Conservation (phyloP, 1,140 invertebrate genomes). For the Triops cancriformis region DNA sequence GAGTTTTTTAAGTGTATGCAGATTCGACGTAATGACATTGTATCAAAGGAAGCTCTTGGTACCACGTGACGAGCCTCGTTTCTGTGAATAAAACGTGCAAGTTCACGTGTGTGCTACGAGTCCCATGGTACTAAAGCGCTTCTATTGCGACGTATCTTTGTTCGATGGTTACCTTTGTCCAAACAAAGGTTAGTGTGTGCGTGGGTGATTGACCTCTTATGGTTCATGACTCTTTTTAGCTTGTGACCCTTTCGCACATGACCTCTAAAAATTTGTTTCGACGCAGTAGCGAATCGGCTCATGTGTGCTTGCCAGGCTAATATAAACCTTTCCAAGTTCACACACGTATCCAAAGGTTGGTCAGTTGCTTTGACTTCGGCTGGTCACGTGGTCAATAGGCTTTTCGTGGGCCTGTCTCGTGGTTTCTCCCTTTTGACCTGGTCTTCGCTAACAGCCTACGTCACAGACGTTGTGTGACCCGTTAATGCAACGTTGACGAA, state of each 20-base stretch:
- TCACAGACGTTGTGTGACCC: neutral
- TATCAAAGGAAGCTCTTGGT: too few species aligned
- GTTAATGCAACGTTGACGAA: neutral
- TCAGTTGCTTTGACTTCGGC: too few species aligned
- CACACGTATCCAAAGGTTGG: too few species aligned
- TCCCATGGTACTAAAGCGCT: too few species aligned
- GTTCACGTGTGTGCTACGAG: too few species aligned
- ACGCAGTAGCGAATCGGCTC: neutral
- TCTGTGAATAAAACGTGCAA: too few species aligned
- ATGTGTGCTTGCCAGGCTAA: neutral
- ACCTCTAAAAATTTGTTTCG: neutral
- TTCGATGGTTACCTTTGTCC: neutral
- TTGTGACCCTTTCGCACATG: neutral
- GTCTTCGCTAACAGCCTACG: neutral
- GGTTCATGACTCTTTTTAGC: neutral
- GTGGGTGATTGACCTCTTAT: constrained; percentile 1
- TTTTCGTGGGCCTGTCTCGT: too few species aligned
- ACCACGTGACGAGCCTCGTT: too few species aligned
- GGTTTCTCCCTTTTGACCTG: too few species aligned
- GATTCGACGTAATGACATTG: too few species aligned
- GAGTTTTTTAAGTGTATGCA: too few species aligned
- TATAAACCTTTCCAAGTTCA: neutral
- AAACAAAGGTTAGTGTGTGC: neutral
- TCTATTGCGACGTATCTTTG: neutral
- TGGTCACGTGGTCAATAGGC: too few species aligned